Evolutionary conservation across 2,113 vertebrate species (phyloP).

Genomic region (Hemiprocne comata): DNA sequence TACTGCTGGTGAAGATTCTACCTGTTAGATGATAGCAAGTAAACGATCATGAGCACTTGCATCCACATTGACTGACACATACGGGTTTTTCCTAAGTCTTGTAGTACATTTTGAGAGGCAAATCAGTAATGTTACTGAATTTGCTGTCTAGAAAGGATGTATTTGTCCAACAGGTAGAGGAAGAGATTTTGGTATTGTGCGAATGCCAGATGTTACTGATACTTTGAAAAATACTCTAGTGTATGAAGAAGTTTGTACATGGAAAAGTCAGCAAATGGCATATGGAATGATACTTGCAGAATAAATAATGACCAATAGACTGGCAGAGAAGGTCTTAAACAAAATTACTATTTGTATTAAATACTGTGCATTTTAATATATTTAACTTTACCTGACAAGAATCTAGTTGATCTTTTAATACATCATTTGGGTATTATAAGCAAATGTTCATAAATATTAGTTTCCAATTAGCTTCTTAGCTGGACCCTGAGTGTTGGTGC

Average conservation of each 20-base stretch:
- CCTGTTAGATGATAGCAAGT: background rate
- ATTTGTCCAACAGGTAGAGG: background rate
- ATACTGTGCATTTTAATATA: background rate
- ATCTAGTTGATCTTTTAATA: background rate
- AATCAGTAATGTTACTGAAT: background rate
- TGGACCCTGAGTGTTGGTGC: background rate
- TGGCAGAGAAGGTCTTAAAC: background rate
- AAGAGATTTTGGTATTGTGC: background rate
- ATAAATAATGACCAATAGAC: background rate
- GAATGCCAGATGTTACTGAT: background rate
- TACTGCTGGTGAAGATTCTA: background rate
- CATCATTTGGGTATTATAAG: background rate
- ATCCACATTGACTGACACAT: background rate
- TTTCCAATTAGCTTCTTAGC: background rate
- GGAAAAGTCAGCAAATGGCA: background rate
- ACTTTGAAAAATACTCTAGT: background rate
- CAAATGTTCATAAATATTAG: background rate
- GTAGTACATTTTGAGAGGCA: background rate
- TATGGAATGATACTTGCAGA: conserved; percentile 1
- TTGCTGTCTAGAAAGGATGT: background rate
- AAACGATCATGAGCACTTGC: background rate
- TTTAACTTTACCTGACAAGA: background rate
- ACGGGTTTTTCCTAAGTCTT: background rate
- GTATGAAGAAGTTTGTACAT: background rate
- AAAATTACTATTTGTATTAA: conserved; percentile 6